phyloP scores from a whole-genome alignment of 1,140 invertebrate species.

The Lepidostoma basale region DNA sequence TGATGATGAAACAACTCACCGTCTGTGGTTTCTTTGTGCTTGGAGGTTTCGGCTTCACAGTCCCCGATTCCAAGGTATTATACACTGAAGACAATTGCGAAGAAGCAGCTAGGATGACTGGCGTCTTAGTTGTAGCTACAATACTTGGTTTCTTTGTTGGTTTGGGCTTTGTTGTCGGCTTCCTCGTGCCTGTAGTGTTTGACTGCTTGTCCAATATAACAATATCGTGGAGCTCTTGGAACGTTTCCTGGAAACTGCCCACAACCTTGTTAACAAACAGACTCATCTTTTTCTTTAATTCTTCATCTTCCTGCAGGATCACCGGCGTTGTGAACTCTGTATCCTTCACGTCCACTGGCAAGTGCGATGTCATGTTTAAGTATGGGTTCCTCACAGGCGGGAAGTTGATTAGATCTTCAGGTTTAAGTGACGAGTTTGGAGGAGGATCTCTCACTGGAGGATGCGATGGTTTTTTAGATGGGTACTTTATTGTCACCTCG shows the following conservation, averaged over 20 bases:
- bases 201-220: conserved; percentile 66
- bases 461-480: no score
- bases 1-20: no score
- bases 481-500: no score
- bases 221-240: conserved; percentile 78
- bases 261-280: conserved; percentile 82
- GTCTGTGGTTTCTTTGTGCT: no score
- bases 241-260: conserved; percentile 79
- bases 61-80: conserved; percentile 44
- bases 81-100: conserved; percentile 45
- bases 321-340: conserved; percentile 73
- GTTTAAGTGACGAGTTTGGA: conserved; percentile 36
- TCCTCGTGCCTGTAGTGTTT: conserved; percentile 52
- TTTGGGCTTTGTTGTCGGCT: conserved; percentile 44
- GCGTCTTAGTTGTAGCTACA: conserved; percentile 47
- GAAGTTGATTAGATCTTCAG: conserved; percentile 78
- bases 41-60: no score
- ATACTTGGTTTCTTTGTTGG: conserved; percentile 57
- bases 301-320: conserved; percentile 73
- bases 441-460: conserved; percentile 37
- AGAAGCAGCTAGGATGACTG: no score
- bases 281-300: conserved; percentile 78
- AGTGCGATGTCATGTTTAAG: conserved; percentile 69
- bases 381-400: conserved; percentile 83
- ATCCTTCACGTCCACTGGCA: conserved; percentile 61